phyloP scores from a whole-genome alignment of 2,797 vertebrate genomes.

The Erpetoichthys calabaricus region DNA sequence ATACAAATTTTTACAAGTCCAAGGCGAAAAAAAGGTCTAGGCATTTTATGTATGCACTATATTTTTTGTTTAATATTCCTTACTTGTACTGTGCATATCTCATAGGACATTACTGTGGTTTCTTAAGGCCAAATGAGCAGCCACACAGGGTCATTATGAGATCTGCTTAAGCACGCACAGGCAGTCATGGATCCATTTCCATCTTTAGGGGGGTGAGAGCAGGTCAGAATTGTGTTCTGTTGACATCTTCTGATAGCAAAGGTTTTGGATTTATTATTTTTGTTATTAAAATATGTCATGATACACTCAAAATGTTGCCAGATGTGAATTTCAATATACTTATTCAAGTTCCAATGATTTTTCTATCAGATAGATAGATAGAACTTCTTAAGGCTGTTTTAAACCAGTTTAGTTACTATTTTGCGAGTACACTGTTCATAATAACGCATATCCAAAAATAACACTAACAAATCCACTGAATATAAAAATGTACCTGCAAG shows the following conservation, averaged over 20 bases:
- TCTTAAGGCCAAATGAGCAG: slow-evolving; percentile 7
- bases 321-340: not conserved
- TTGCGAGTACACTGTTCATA: too few relatives aligned
- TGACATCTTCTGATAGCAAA: slow-evolving; percentile 2
- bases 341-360: too few relatives aligned
- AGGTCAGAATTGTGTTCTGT: not conserved
- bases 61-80: too few relatives aligned
- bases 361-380: too few relatives aligned
- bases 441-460: too few relatives aligned
- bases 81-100: not conserved
- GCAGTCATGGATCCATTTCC: not conserved
- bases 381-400: too few relatives aligned
- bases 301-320: slow-evolving; percentile 7
- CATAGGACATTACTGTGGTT: not conserved
- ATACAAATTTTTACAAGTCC: slow-evolving; percentile 3
- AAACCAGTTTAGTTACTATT: too few relatives aligned
- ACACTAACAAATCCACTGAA: too few relatives aligned
- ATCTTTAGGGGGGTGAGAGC: not conserved
- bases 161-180: not conserved
- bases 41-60: too few relatives aligned
- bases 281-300: slow-evolving; percentile 4
- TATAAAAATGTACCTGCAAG: too few relatives aligned
- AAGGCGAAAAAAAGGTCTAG: too few relatives aligned
- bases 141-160: not conserved
- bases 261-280: slow-evolving; percentile 8